These are phyloP conservation scores for Acanthopleura granulata DNA, from an alignment of 2,888 invertebrate species.

Conservation along the genomic window DNA sequence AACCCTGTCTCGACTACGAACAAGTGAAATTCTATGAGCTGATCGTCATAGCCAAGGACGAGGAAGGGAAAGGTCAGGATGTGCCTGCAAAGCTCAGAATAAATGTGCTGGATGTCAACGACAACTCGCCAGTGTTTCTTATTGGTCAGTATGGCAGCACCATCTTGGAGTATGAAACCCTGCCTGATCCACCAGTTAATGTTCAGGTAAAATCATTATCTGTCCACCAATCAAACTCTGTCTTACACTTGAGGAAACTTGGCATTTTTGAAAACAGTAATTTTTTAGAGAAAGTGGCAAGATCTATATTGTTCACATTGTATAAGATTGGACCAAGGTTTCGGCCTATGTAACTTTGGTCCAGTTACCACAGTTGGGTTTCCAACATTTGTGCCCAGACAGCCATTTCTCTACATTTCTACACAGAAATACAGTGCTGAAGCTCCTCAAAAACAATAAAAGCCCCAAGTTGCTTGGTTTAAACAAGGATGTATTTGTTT, in stretches of 20 bases:
- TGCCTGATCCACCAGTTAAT: constrained; percentile 80
- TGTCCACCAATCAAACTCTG: background rate
- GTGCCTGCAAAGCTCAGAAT: constrained; percentile 41
- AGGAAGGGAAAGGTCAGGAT: constrained; percentile 77
- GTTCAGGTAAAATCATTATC: constrained; percentile 76
- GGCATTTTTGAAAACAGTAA: too few relatives aligned
- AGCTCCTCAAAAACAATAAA: too few relatives aligned
- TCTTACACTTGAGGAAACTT: background rate
- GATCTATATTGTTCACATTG: too few relatives aligned
- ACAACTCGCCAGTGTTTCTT: constrained; percentile 74
- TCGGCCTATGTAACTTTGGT: too few relatives aligned
- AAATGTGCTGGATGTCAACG: constrained; percentile 49
- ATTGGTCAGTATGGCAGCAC: constrained; percentile 38
- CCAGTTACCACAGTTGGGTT: too few relatives aligned
- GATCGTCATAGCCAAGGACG: constrained; percentile 75
- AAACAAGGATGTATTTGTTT: constrained; percentile 48
- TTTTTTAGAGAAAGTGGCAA: too few relatives aligned
- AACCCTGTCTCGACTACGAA: constrained; percentile 77
- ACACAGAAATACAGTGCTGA: too few relatives aligned
- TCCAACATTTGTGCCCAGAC: too few relatives aligned
- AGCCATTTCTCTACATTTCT: too few relatives aligned
- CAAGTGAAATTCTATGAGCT: constrained; percentile 36
- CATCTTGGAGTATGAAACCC: constrained; percentile 49
- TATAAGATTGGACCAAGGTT: too few relatives aligned
- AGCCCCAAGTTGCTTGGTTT: too few relatives aligned